phyloP scores from a whole-genome alignment of 2,797 vertebrate species.

The Falco berigora region DNA sequence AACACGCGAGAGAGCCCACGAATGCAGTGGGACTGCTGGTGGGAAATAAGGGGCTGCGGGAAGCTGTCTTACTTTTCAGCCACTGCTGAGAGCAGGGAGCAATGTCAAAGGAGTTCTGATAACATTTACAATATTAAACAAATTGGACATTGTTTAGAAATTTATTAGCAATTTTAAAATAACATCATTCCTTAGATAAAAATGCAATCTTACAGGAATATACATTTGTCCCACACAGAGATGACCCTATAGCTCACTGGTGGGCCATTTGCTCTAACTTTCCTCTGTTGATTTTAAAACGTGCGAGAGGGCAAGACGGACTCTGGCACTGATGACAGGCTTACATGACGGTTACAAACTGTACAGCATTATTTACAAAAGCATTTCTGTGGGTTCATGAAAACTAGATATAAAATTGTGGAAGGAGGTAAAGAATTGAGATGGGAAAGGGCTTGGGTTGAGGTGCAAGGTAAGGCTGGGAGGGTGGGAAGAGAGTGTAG shows the following conservation, averaged over 20 bases:
- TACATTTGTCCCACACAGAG: constrained; percentile 91
- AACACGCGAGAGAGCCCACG: neutral
- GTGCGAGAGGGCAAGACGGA: constrained; percentile 93
- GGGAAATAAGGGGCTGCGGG: neutral
- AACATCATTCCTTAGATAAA: constrained; percentile 99
- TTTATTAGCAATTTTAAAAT: constrained; percentile 99
- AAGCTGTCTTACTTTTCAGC: neutral
- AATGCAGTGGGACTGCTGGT: rapidly evolving
- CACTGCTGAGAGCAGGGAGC: neutral
- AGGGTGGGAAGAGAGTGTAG: neutral
- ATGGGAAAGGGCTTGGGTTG: neutral
- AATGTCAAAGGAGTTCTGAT: neutral
- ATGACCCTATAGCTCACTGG: constrained; percentile 90
- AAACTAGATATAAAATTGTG: constrained; percentile 69
- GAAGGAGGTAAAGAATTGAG: constrained; percentile 47
- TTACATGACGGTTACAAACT: constrained; percentile 95
- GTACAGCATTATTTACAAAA: constrained; percentile 96
- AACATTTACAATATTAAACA: constrained; percentile 49
- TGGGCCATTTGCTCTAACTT: constrained; percentile 84
- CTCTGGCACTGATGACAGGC: constrained; percentile 89
- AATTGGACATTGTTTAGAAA: constrained; percentile 78
- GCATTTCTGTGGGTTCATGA: constrained; percentile 70
- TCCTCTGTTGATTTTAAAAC: constrained; percentile 88
- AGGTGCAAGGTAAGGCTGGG: neutral
- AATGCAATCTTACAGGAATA: constrained; percentile 99